Percentiles rank a stretch among this genome's conserved stretches.
These are phyloP conservation scores for Agonopterix arenella DNA, from an alignment of 2,888 invertebrate genomes.

Conservation along the genomic window DNA sequence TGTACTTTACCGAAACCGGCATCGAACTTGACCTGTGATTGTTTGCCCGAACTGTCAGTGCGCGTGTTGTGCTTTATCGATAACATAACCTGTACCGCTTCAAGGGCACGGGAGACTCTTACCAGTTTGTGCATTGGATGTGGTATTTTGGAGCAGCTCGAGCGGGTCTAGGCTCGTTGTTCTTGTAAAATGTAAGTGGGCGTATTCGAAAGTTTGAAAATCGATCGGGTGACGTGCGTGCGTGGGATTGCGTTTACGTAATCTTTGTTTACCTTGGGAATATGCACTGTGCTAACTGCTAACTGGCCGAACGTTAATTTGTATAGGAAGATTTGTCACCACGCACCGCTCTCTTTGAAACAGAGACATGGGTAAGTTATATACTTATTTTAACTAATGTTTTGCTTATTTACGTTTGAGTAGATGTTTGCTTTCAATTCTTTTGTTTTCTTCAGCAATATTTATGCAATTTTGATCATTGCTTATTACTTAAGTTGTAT, in stretches of 20 bases:
- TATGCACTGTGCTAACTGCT: slow-evolving; percentile 61
- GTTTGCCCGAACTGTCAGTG: slow-evolving; percentile 70
- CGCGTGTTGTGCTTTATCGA: slow-evolving; percentile 75
- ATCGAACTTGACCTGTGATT: slow-evolving; percentile 68
- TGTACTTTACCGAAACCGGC: slow-evolving; percentile 37
- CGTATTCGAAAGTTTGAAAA: slow-evolving; percentile 75
- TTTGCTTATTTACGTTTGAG: no score
- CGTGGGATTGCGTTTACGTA: slow-evolving; percentile 75
- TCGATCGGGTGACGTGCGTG: slow-evolving; percentile 74
- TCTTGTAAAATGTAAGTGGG: slow-evolving; percentile 63
- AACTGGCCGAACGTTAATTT: slow-evolving; percentile 25
- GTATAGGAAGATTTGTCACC: slow-evolving; percentile 1
- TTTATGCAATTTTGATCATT: no score
- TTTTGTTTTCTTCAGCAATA: no score
- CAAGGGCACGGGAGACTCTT: slow-evolving; percentile 57
- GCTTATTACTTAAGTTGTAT: no score
- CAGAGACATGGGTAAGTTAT: slow-evolving; percentile 26
- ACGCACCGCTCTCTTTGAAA: slow-evolving; percentile 1
- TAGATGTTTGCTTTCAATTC: no score
- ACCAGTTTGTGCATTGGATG: slow-evolving; percentile 53
- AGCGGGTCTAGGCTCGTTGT: slow-evolving; percentile 44
- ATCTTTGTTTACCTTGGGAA: slow-evolving; percentile 76
- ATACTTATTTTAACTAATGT: not conserved
- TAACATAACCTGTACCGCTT: slow-evolving; percentile 71
- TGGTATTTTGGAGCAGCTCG: slow-evolving; percentile 46